These are phyloP conservation scores for Diabrotica balteata DNA, from an alignment of 2,888 invertebrate species.

Conservation along the genomic window DNA sequence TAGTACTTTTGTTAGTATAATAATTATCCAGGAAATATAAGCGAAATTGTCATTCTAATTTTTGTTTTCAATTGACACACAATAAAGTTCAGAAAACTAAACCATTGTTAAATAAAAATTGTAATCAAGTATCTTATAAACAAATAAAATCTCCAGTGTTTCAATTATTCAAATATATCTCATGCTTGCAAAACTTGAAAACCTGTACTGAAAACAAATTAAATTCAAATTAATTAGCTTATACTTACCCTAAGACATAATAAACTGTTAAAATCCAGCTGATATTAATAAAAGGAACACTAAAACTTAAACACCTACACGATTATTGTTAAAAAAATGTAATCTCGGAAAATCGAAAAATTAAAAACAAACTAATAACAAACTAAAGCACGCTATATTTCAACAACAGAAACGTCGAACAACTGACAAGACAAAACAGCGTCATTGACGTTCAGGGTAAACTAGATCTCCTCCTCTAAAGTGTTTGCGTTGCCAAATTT, in stretches of 20 bases:
- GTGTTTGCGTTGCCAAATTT: too few relatives aligned
- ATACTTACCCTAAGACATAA: slow-evolving; percentile 5
- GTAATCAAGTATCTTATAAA: too few relatives aligned
- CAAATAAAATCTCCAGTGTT: too few relatives aligned
- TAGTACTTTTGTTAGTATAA: too few relatives aligned
- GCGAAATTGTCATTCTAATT: too few relatives aligned
- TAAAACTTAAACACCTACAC: slow-evolving; percentile 5
- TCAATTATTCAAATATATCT: too few relatives aligned
- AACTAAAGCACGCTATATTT: background rate
- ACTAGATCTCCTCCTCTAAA: too few relatives aligned
- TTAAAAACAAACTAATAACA: slow-evolving; percentile 3
- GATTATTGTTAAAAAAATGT: background rate
- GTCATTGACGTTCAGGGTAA: background rate
- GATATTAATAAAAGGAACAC: slow-evolving; percentile 1
- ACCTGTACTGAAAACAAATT: background rate
- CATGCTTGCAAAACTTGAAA: too few relatives aligned
- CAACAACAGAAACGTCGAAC: background rate
- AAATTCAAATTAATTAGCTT: background rate
- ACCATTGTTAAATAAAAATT: too few relatives aligned
- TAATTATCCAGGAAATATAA: too few relatives aligned
- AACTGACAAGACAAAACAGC: slow-evolving; percentile 2
- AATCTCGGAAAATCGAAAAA: background rate
- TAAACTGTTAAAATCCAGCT: slow-evolving; percentile 7
- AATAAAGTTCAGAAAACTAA: too few relatives aligned
- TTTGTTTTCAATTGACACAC: too few relatives aligned